Evolutionary conservation across 2,888 invertebrate genomes (phyloP).

Genomic region (Dolomedes plantarius): DNA sequence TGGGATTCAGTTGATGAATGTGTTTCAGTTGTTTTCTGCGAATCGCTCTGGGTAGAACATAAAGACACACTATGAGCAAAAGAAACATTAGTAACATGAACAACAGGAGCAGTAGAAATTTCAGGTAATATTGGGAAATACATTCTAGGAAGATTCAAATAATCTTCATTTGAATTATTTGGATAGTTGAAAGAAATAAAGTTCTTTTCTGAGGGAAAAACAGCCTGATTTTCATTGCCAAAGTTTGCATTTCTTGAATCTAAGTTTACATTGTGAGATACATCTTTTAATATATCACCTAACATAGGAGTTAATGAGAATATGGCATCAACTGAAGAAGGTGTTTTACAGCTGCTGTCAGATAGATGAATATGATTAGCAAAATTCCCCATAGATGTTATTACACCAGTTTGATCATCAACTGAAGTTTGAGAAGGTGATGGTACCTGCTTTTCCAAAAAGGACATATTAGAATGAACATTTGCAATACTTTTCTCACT

Average conservation of each 20-base stretch:
- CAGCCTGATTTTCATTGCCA: slow-evolving; percentile 47
- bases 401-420: slow-evolving; percentile 22
- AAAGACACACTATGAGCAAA: slow-evolving; percentile 54
- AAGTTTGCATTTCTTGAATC: slow-evolving; percentile 35
- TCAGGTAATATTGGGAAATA: slow-evolving; percentile 47
- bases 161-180: slow-evolving; percentile 50
- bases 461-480: slow-evolving; percentile 12
- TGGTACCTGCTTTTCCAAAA: slow-evolving; percentile 30
- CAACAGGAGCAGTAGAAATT: slow-evolving; percentile 39
- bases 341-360: slow-evolving; percentile 52
- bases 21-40: slow-evolving; percentile 36
- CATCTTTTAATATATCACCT: slow-evolving; percentile 62
- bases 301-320: slow-evolving; percentile 53
- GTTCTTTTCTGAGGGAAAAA: slow-evolving; percentile 46
- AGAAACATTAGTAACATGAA: slow-evolving; percentile 47
- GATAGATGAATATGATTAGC: slow-evolving; percentile 52
- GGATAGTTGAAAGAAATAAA: slow-evolving; percentile 42
- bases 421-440: slow-evolving; percentile 15
- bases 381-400: slow-evolving; percentile 41
- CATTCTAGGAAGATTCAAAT: slow-evolving; percentile 57
- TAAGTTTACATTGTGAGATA: slow-evolving; percentile 45
- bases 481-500: slow-evolving; percentile 19
- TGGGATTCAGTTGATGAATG: slow-evolving; percentile 30
- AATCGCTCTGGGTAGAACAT: slow-evolving; percentile 59
- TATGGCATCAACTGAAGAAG: slow-evolving; percentile 48